phyloP scores from a whole-genome alignment of 2,113 vertebrate genomes.

The Ceratotherium simum region DNA sequence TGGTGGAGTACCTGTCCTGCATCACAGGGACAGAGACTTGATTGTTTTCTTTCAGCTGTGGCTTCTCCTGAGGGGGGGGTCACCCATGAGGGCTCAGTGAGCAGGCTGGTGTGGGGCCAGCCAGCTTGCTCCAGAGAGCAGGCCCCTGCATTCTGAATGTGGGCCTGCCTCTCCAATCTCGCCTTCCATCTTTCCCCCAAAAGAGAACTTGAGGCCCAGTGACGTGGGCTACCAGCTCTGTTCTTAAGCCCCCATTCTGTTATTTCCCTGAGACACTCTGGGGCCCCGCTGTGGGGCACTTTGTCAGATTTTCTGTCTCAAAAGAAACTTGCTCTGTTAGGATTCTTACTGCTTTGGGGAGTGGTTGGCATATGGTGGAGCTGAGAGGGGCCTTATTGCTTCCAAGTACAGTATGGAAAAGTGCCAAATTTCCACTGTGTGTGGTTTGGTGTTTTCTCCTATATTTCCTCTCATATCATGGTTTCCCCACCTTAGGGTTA shows the following conservation, averaged over 20 bases:
- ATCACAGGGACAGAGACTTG: background rate
- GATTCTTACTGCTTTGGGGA: background rate
- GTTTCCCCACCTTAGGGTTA: background rate
- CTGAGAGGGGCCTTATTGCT: background rate
- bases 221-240: background rate
- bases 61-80: background rate
- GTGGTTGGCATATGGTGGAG: background rate
- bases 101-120: background rate
- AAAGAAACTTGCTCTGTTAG: background rate
- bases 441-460: background rate
- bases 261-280: background rate
- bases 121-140: constrained; percentile 7
- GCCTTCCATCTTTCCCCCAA: background rate
- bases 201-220: background rate
- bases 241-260: background rate
- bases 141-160: background rate
- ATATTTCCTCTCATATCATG: background rate
- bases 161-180: background rate
- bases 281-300: background rate
- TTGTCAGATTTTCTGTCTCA: background rate
- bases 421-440: background rate
- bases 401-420: background rate
- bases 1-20: background rate
- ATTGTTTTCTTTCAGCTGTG: background rate
- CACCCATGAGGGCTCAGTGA: accelerated